These are phyloP conservation scores for Brachylomia viminalis DNA, from an alignment of 2,888 invertebrate genomes.

Conservation along the genomic window DNA sequence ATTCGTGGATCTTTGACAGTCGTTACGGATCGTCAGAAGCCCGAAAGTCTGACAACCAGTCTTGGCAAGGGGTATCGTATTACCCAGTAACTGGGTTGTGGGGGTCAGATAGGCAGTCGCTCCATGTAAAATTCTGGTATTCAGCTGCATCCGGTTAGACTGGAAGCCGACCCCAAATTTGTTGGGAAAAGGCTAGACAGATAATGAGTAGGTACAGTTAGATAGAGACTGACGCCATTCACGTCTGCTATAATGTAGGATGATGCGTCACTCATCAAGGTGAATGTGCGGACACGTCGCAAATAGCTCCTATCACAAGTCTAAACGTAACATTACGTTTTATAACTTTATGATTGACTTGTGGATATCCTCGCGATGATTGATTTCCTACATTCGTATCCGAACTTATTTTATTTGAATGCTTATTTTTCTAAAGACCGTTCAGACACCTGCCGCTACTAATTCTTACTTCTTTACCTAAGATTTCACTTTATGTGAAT, in stretches of 20 bases:
- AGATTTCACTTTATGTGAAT: neutral
- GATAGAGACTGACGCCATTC: neutral
- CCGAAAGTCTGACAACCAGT: too few species aligned
- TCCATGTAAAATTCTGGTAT: too few species aligned
- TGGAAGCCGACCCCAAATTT: too few species aligned
- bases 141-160: too few species aligned
- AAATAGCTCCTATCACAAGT: slow-evolving; percentile 13
- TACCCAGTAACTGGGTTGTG: too few species aligned
- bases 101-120: too few species aligned
- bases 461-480: neutral
- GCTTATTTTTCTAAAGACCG: slow-evolving; percentile 2
- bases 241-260: slow-evolving; percentile 4
- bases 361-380: slow-evolving; percentile 28
- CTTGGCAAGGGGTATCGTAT: too few species aligned
- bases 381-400: slow-evolving; percentile 27
- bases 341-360: slow-evolving; percentile 33
- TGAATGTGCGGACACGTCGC: slow-evolving; percentile 34
- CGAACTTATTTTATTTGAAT: slow-evolving; percentile 7
- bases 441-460: neutral
- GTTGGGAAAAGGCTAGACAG: too few species aligned
- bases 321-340: slow-evolving; percentile 37
- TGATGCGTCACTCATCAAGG: slow-evolving; percentile 25
- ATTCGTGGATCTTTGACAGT: too few species aligned
- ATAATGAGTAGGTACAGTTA: too few species aligned
- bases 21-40: too few species aligned